These are phyloP conservation scores for Pseudoatta argentina DNA, from an alignment of 1,140 invertebrate species.

Conservation along the genomic window DNA sequence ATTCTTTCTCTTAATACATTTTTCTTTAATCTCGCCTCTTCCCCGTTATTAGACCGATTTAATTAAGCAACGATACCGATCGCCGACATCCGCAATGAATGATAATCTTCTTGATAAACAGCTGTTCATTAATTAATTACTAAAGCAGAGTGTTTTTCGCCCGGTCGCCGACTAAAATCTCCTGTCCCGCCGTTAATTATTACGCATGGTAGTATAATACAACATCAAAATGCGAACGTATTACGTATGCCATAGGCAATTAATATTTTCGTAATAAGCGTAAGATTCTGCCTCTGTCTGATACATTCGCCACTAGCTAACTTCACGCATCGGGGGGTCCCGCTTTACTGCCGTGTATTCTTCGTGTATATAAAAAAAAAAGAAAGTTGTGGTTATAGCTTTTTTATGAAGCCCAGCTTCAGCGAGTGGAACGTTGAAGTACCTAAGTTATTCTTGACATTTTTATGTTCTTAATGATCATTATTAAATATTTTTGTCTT, in stretches of 20 bases:
- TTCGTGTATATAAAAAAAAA: neutral
- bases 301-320: conserved; percentile 5
- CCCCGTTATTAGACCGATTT: conserved; percentile 7
- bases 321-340: conserved; percentile 23
- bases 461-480: neutral
- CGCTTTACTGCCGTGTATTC: neutral
- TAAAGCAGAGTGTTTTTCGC: neutral
- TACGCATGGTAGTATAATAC: neutral
- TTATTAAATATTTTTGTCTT: conserved; percentile 18
- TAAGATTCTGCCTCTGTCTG: conserved; percentile 16
- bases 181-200: conserved; percentile 17
- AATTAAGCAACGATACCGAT: conserved; percentile 37
- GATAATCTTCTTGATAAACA: conserved; percentile 35
- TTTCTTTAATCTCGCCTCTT: neutral
- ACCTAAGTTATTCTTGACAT: conserved; percentile 5
- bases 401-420: conserved; percentile 14
- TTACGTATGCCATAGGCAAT: neutral
- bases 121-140: conserved; percentile 33
- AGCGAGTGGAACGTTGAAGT: neutral
- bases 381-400: neutral
- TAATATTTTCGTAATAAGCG: conserved; percentile 36
- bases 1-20: neutral
- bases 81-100: neutral
- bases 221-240: neutral
- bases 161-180: neutral